Evolutionary conservation across 2,113 vertebrate genomes (phyloP), one percentile per base, ranked within the genome.

Genomic region (Pipra filicauda): DNA sequence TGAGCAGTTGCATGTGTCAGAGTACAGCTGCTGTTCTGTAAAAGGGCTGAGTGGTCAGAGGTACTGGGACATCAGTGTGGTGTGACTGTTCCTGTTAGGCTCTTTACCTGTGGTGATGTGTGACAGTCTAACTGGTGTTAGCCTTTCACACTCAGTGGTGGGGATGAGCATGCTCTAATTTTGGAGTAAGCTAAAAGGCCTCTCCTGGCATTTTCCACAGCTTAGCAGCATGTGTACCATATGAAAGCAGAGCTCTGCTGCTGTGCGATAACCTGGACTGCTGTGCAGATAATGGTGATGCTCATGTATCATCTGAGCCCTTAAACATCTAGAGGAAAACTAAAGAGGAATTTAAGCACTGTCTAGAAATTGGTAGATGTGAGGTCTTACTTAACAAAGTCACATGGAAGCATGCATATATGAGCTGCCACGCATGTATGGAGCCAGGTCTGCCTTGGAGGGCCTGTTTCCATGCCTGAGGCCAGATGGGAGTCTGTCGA

Each of bases 381-480:
- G 51, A 91, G 35, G 73, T 78, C 66, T 89, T 72, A 41, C 35
- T 20, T 52, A 30, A 61, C 27, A 26, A 39, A 91, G 39, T 28
- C 21, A 6, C 28, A 19, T 1, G 6, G 54, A 90, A 88, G 58
- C 19, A 19, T 5, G 5, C 59, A 21, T 89, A n/a, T 18, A 37
- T 1, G 9, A 84, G 72, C 69, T 58, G 83, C 46, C 4, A 1
- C 7, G 8, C 4, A 1, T 18, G 19, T 54, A 7, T 1, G 8
- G 75, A 92, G 83, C 67, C 92, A 51, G 43, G 46, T 74, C 28
- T 92, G 85, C 79, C 72, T 74, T 9, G 55, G 76, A 80, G 74
- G 83, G 89, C 83, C 86, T 72, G 69, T 93, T 92, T 75, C 73
- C 52, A 10, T 28, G 73, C 89, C 80, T 10, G 57, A 59, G 89